phyloP scores from a whole-genome alignment of 1,140 invertebrate species.

The Drosophila aff. region DNA sequence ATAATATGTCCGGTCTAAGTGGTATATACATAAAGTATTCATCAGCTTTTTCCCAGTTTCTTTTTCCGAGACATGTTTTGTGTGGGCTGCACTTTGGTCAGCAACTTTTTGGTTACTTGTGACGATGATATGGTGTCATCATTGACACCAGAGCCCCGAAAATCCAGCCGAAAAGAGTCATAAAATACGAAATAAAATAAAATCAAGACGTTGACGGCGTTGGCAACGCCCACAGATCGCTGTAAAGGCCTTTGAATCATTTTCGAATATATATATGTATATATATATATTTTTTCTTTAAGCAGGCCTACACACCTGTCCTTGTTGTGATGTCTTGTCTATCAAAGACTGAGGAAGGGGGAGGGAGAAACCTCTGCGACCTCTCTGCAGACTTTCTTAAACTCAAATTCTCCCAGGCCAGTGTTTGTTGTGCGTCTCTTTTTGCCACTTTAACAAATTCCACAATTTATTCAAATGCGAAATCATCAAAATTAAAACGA shows the following conservation, averaged over 20 bases:
- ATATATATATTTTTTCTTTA: conserved; percentile 7
- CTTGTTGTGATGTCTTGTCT: conserved; percentile 43
- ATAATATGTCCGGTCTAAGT: neutral
- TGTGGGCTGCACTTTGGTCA: conserved; percentile 54
- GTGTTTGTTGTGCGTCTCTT: neutral
- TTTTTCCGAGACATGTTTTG: conserved; percentile 8
- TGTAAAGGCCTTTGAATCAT: conserved; percentile 37
- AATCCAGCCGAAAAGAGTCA: conserved; percentile 35
- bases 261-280: neutral
- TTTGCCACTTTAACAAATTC: conserved; percentile 13
- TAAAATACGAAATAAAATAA: conserved; percentile 41
- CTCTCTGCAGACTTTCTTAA: conserved; percentile 15
- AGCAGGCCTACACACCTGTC: conserved; percentile 63
- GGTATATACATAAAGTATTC: neutral
- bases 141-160: conserved; percentile 65
- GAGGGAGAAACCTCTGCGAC: conserved; percentile 6
- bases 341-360: neutral
- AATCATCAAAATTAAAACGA: conserved; percentile 12
- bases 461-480: conserved; percentile 29
- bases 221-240: conserved; percentile 28
- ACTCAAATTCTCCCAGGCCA: neutral
- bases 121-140: conserved; percentile 73
- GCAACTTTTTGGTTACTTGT: conserved; percentile 24
- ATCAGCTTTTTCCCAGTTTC: conserved; percentile 22
- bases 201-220: conserved; percentile 41